These are phyloP conservation scores for Syngnathus floridae DNA, from an alignment of 2,113 vertebrate species.

Conservation along the genomic window DNA sequence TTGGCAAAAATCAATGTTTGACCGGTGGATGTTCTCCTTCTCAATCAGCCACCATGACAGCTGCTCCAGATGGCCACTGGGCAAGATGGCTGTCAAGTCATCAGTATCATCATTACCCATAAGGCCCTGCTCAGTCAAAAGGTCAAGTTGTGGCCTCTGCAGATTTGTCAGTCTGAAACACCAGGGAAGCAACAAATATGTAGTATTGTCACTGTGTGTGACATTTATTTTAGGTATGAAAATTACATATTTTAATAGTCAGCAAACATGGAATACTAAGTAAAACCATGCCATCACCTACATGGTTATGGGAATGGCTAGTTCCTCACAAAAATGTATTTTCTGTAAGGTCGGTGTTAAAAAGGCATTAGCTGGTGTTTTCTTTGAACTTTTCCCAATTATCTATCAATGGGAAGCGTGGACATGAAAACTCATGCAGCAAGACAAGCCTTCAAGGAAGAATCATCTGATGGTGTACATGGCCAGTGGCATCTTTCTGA, in stretches of 20 bases:
- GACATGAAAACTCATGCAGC: neutral
- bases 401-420: neutral
- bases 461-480: constrained; percentile 16
- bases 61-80: constrained; percentile 71
- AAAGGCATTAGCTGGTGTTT: constrained; percentile 5
- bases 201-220: constrained; percentile 33
- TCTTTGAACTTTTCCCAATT: neutral
- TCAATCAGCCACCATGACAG: constrained; percentile 69
- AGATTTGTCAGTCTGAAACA: constrained; percentile 56
- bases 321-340: constrained; percentile 24
- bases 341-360: neutral
- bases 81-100: constrained; percentile 60
- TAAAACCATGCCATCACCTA: constrained; percentile 19
- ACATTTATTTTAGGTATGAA: constrained; percentile 6
- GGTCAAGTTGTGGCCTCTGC: constrained; percentile 54
- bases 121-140: constrained; percentile 59
- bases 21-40: constrained; percentile 61
- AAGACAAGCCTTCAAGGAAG: constrained; percentile 25
- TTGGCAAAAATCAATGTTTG: constrained; percentile 55
- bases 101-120: constrained; percentile 72
- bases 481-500: constrained; percentile 26
- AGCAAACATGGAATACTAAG: constrained; percentile 8
- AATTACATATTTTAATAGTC: constrained; percentile 20
- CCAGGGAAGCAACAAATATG: constrained; percentile 41
- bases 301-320: constrained; percentile 20